Evolutionary conservation across 2,113 vertebrate genomes (phyloP), one percentile per base, ranked within the genome.

Genomic region (Abramis brama): DNA sequence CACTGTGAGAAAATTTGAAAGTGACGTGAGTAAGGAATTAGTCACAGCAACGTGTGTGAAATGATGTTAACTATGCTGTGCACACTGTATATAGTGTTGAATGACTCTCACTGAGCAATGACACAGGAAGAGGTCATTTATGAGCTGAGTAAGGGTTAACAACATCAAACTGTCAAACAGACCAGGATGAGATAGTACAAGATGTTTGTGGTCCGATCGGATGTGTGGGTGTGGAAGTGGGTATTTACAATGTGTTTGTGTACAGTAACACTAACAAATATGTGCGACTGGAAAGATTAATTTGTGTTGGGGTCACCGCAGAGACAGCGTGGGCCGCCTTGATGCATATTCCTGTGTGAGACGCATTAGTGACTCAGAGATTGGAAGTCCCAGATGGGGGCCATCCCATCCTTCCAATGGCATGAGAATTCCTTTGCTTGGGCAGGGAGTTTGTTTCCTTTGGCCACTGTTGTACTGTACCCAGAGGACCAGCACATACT

Each of bases 361-460:
- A 95, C 93, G 93, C 94, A 94, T 96, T 95, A 95, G 94, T 95
- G 95, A 97, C 94, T 96, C 95, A 95, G 94, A 96, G 94, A 93
- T 47, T 94, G 94, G 94, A 96, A 95, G 94, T 96, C 96, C 95
- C 95, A 95, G 92, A 68, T 68, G 75, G 95, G 95, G 95, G 94
- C 55, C 95, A 94, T 93, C 93, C 93, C 94, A 94, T 94, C 94
- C 93, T 94, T 94, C 92, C 93, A 95, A 94, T 95, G 94, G 94
- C 95, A 95, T 95, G 94, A 96, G 96, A 96, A 96, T 95, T 95
- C 95, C 94, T 95, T 94, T 95, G 94, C 92, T 92, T 92, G 64
- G 86, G 43, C 92, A 92, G 19, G 52, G 83, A 92, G 93, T 94
- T 94, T 95, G 95, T 95, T 96, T 96, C 94, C 95, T 94, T 96